Evolutionary conservation across 2,888 invertebrate species (phyloP).

Genomic region (Rotaria macrura): DNA sequence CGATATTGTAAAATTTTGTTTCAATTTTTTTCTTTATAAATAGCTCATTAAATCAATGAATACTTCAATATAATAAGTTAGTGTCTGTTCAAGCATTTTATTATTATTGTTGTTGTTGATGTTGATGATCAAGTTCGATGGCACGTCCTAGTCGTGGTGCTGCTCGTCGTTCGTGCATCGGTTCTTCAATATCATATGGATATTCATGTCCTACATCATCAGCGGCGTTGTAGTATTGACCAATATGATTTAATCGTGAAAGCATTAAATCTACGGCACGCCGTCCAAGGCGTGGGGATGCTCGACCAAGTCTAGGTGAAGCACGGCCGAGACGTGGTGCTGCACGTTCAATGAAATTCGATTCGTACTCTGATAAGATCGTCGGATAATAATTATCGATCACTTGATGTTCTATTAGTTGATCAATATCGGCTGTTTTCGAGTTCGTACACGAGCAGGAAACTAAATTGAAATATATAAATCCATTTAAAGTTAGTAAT

Average conservation of each 20-base stretch:
- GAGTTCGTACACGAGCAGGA: background rate
- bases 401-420: background rate
- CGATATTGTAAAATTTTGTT: background rate
- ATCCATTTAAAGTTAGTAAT: no score
- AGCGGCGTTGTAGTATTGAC: background rate
- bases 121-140: background rate
- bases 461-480: background rate
- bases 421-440: background rate
- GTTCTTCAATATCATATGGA: background rate
- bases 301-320: conserved; percentile 6
- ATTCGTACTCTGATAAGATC: background rate
- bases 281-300: background rate
- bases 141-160: background rate
- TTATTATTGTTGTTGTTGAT: no score
- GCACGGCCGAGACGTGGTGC: conserved; percentile 20
- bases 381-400: background rate
- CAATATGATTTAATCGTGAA: background rate
- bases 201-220: background rate
- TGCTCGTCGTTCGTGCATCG: background rate
- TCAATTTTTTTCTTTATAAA: background rate
- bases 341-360: background rate
- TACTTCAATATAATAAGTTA: background rate
- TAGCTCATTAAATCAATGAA: background rate
- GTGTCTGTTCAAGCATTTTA: background rate
- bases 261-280: background rate